Evolutionary conservation across 2,888 invertebrate species (phyloP).

Genomic region (Muschampia plurimacula): DNA sequence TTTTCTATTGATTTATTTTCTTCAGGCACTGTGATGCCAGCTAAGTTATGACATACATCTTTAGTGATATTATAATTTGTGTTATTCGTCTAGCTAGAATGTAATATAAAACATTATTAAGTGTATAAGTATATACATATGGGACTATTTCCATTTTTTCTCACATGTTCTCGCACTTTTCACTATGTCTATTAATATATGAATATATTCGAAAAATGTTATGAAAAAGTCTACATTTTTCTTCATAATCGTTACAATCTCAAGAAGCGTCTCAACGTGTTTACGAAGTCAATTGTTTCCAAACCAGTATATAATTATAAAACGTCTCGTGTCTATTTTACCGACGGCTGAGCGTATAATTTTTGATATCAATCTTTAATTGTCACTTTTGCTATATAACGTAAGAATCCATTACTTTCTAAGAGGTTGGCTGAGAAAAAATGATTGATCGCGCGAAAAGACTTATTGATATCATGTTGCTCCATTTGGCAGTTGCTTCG

Average conservation of each 20-base stretch:
- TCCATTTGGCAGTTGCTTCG: conserved; percentile 2
- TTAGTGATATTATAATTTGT: not conserved
- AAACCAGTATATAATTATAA: conserved; percentile 18
- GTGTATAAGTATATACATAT: too few species aligned
- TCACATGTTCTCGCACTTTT: too few species aligned
- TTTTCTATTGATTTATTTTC: conserved; percentile 9
- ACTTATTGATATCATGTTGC: conserved; percentile 27
- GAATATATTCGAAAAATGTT: not conserved
- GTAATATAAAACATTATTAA: not conserved
- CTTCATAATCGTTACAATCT: conserved; percentile 6
- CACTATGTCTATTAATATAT: not conserved
- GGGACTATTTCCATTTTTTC: too few species aligned
- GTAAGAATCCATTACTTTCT: conserved; percentile 38
- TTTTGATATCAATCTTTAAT: conserved; percentile 38
- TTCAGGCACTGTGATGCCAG: not conserved
- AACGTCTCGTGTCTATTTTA: conserved; percentile 15
- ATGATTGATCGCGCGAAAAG: conserved; percentile 30
- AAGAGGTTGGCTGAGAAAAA: conserved; percentile 36
- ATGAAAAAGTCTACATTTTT: not conserved
- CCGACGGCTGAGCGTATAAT: conserved; percentile 21
- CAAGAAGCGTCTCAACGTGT: not conserved
- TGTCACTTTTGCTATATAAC: conserved; percentile 35
- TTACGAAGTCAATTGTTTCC: conserved; percentile 14
- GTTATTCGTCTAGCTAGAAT: not conserved
- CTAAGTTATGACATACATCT: conserved; percentile 10